phyloP scores from a whole-genome alignment of 2,888 invertebrate species.

The Disparrhopalites patrizii region DNA sequence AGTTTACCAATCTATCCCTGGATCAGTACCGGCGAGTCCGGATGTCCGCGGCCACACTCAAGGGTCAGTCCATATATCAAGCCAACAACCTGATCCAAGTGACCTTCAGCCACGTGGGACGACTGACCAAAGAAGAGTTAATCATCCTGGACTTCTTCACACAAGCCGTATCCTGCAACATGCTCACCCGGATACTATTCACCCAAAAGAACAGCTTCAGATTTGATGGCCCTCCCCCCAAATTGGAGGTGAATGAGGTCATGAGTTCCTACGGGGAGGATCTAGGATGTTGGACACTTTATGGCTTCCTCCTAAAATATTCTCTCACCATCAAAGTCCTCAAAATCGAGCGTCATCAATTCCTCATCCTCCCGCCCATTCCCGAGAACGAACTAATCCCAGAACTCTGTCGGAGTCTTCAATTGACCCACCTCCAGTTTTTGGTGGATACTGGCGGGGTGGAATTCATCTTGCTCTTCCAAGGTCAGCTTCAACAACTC shows the following conservation, averaged over 20 bases:
- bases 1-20: neutral
- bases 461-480: neutral
- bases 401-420: neutral
- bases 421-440: neutral
- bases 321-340: neutral
- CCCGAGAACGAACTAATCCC: neutral
- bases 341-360: neutral
- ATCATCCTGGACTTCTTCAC: neutral
- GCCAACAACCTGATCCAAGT: neutral
- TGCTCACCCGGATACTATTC: neutral
- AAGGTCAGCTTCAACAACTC: neutral
- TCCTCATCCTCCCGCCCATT: neutral
- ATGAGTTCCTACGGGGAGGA: neutral
- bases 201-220: neutral
- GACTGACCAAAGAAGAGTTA: neutral
- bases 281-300: neutral
- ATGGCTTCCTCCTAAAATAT: neutral
- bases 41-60: neutral
- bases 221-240: neutral
- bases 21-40: neutral
- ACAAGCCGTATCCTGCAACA: neutral
- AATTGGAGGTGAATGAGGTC: neutral
- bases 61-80: too few species aligned
- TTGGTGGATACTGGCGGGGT: neutral
- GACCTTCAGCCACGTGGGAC: neutral